Percentiles rank a stretch among this genome's conserved stretches.
These are phyloP conservation scores for Aramus guarauna DNA, from an alignment of 2,113 vertebrate genomes.

Conservation along the genomic window DNA sequence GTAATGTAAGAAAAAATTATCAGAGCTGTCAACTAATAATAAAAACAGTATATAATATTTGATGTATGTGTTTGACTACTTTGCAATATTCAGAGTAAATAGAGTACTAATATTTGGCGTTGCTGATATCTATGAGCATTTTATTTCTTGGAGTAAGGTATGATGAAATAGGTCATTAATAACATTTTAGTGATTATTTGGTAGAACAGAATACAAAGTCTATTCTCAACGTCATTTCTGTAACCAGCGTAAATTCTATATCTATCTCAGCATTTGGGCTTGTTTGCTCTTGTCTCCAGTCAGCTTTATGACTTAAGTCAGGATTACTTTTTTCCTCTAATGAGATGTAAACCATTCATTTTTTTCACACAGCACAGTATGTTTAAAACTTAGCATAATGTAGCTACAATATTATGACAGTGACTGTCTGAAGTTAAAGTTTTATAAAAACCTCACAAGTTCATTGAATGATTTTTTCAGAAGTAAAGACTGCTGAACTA, in stretches of 20 bases:
- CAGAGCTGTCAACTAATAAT: background rate
- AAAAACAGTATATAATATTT: background rate
- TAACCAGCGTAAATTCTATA: background rate
- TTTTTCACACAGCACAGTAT: background rate
- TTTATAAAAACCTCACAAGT: background rate
- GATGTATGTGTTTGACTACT: background rate
- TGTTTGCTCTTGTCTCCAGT: background rate
- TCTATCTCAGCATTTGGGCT: background rate
- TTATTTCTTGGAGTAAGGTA: background rate
- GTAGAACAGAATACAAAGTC: background rate
- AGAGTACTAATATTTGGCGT: background rate
- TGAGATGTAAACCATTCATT: slow-evolving; percentile 26
- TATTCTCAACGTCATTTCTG: background rate
- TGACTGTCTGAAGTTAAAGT: slow-evolving; percentile 29
- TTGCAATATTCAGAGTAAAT: background rate
- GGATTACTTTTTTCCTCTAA: background rate
- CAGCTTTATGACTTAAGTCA: background rate
- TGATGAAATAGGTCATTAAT: background rate
- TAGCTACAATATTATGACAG: slow-evolving; percentile 52
- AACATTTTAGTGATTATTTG: background rate
- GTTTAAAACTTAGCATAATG: slow-evolving; percentile 25
- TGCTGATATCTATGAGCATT: background rate
- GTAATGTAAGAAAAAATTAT: background rate
- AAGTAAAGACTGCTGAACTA: background rate
- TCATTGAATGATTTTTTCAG: background rate